Evolutionary conservation across 1,140 invertebrate genomes (phyloP).

Genomic region (Zaprionus tsacasi): DNA sequence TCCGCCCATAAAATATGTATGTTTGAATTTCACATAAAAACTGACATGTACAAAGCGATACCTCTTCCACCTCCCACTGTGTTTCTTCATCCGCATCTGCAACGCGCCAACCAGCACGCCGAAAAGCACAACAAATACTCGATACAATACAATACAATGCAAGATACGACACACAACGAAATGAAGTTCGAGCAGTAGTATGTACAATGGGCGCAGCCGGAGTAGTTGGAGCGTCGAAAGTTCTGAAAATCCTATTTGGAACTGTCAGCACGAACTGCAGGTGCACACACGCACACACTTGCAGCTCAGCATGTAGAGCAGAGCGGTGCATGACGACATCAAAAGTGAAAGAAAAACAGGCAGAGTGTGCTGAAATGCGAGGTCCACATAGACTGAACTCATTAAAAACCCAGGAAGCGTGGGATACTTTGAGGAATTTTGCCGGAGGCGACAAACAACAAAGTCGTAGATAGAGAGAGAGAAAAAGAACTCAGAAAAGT

Average conservation of each 20-base stretch:
- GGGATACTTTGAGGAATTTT: slow-evolving; percentile 67
- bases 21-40: background rate
- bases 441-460: slow-evolving; percentile 60
- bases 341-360: slow-evolving; percentile 36
- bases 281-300: slow-evolving; percentile 23
- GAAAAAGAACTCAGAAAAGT: slow-evolving; percentile 27
- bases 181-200: slow-evolving; percentile 4
- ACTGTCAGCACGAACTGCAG: slow-evolving; percentile 60
- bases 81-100: slow-evolving; percentile 1
- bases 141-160: slow-evolving; percentile 1
- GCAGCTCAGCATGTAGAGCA: slow-evolving; percentile 20
- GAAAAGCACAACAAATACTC: slow-evolving; percentile 6
- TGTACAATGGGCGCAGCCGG: slow-evolving; percentile 22
- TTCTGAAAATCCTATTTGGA: slow-evolving; percentile 64
- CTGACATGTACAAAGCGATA: background rate
- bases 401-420: slow-evolving; percentile 67
- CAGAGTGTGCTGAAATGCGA: slow-evolving; percentile 32
- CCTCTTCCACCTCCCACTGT: background rate
- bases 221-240: slow-evolving; percentile 45
- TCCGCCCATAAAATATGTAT: background rate
- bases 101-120: background rate
- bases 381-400: slow-evolving; percentile 59
- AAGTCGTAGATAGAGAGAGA: slow-evolving; percentile 40
- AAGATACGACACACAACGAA: slow-evolving; percentile 6
- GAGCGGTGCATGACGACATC: slow-evolving; percentile 37